Evolutionary conservation across 2,797 vertebrate genomes (phyloP).

Genomic region (Micropoecilia bifurca): DNA sequence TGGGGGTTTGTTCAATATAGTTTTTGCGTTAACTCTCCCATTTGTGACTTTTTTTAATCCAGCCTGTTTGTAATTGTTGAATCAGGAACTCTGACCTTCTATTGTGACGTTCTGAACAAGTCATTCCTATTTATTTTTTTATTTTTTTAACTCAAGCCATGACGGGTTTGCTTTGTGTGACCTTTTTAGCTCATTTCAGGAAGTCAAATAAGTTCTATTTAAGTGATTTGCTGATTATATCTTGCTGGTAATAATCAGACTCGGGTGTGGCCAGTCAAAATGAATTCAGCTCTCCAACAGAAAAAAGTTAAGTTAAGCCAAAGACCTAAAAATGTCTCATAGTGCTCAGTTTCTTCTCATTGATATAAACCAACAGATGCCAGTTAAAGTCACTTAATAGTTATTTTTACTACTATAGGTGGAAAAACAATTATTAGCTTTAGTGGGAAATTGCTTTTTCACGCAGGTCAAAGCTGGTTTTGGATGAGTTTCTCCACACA

Average conservation of each 20-base stretch:
- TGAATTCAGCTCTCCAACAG: neutral
- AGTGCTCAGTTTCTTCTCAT: neutral
- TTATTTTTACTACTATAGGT: neutral
- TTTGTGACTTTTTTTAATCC: neutral
- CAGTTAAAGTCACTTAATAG: neutral
- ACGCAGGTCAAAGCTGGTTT: neutral
- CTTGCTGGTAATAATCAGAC: neutral
- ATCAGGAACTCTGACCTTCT: constrained; percentile 3
- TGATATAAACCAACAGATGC: neutral
- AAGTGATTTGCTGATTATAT: neutral
- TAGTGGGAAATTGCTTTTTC: neutral
- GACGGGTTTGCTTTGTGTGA: neutral
- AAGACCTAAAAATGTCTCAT: neutral
- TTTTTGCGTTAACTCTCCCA: neutral
- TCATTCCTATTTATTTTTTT: neutral
- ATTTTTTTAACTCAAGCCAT: neutral
- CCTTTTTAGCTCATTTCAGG: neutral
- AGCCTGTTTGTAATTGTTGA: neutral
- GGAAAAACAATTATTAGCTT: neutral
- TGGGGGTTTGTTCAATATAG: neutral
- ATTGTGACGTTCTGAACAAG: neutral
- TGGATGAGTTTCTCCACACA: neutral
- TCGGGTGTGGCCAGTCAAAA: neutral
- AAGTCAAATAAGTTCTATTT: neutral
- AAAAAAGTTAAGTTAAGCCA: neutral